Evolutionary conservation across 2,113 vertebrate genomes (phyloP).

Genomic region (Anas platyrhynchos): DNA sequence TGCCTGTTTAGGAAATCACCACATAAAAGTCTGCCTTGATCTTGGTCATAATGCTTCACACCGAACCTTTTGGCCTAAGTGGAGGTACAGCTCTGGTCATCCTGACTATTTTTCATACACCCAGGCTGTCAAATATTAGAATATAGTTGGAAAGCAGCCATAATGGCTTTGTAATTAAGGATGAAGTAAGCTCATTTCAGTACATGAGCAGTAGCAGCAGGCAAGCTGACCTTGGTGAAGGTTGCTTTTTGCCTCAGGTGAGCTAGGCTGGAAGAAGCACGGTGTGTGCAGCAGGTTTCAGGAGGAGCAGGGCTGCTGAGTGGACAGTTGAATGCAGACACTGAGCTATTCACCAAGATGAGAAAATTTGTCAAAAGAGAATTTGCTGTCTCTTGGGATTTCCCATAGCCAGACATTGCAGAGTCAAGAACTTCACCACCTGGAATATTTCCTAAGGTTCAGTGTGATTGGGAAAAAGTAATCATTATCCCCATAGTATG

Average conservation of each 20-base stretch:
- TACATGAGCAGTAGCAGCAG: background rate
- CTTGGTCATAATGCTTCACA: background rate
- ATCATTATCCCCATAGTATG: background rate
- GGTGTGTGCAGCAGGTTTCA: rapidly evolving
- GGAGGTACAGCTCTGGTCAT: background rate
- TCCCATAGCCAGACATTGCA: background rate
- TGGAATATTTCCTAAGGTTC: background rate
- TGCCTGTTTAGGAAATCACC: background rate
- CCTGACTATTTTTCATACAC: background rate
- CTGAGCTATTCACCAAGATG: background rate
- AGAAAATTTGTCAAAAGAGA: background rate
- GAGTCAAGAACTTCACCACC: background rate
- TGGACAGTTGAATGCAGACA: rapidly evolving
- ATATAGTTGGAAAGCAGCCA: background rate
- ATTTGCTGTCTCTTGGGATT: background rate
- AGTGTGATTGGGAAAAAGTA: rapidly evolving
- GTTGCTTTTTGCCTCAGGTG: background rate
- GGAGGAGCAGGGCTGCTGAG: background rate
- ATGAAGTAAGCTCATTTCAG: background rate
- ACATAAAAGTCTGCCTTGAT: background rate
- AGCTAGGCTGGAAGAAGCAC: background rate
- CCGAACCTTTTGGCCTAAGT: background rate
- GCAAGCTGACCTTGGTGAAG: background rate
- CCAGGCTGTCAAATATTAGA: background rate
- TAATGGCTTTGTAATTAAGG: background rate